Conservation (phyloP, 2,797 vertebrate genomes). For the Rhyacichthys aspro region DNA sequence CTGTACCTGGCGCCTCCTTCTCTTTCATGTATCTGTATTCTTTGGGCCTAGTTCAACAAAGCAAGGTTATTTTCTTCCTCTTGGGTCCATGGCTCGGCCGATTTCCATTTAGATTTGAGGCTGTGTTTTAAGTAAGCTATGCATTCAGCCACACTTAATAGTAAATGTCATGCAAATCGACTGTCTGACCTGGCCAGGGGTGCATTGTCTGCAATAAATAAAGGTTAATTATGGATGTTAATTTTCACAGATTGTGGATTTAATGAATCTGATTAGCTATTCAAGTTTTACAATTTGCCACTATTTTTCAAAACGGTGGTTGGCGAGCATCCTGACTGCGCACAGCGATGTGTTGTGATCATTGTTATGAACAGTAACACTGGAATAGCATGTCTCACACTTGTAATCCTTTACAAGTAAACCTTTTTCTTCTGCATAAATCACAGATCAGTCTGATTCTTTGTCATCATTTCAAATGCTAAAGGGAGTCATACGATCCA, state of each 20-base stretch:
- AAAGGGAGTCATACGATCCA: slow-evolving; percentile 42
- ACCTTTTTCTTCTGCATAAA: slow-evolving; percentile 37
- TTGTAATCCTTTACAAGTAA: slow-evolving; percentile 28
- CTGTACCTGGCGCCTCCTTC: slow-evolving; percentile 67
- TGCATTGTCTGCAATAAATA: slow-evolving; percentile 71
- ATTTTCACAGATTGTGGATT: slow-evolving; percentile 70
- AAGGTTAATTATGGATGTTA: slow-evolving; percentile 80
- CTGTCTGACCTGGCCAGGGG: slow-evolving; percentile 73
- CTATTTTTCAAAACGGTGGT: slow-evolving; percentile 58
- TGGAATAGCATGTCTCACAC: slow-evolving; percentile 25
- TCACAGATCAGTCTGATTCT: slow-evolving; percentile 42
- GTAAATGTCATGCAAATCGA: slow-evolving; percentile 73
- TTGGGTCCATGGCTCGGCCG: slow-evolving; percentile 24
- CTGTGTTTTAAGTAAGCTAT: slow-evolving; percentile 45
- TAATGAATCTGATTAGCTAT: slow-evolving; percentile 68
- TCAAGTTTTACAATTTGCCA: slow-evolving; percentile 57
- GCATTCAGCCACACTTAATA: slow-evolving; percentile 58
- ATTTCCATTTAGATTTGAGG: slow-evolving; percentile 73
- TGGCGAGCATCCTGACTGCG: slow-evolving; percentile 43
- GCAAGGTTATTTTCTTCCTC: slow-evolving; percentile 59
- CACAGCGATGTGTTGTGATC: slow-evolving; percentile 13
- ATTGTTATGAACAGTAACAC: slow-evolving; percentile 11
- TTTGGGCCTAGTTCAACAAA: slow-evolving; percentile 65
- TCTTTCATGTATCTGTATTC: slow-evolving; percentile 67
- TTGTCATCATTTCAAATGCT: slow-evolving; percentile 42